Evolutionary conservation across 2,113 vertebrate genomes (phyloP).

Genomic region (Progne subis): DNA sequence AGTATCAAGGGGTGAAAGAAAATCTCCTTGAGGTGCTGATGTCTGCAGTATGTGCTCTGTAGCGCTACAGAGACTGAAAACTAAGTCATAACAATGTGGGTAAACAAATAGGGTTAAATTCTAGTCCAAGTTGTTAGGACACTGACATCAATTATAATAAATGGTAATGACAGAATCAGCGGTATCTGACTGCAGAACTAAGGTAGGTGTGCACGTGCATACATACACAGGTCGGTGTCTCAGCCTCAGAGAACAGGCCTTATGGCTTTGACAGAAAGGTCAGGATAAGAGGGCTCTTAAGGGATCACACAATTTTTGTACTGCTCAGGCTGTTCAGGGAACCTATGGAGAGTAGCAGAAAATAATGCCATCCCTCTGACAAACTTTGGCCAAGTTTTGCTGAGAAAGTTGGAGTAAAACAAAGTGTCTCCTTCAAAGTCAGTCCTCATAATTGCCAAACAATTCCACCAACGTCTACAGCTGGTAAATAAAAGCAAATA

Average conservation of each 20-base stretch:
- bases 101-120: not conserved
- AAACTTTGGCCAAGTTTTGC: not conserved
- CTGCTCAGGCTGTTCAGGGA: not conserved
- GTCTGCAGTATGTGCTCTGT: not conserved
- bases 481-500: slow-evolving; percentile 21
- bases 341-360: not conserved
- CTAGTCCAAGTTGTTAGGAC: not conserved
- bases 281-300: not conserved
- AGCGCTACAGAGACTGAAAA: not conserved
- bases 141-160: not conserved
- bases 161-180: not conserved
- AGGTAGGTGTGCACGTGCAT: not conserved
- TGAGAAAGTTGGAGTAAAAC: not conserved
- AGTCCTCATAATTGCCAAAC: not conserved
- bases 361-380: not conserved
- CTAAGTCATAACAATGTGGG: not conserved
- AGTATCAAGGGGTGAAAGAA: not conserved
- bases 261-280: not conserved
- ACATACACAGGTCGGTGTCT: not conserved
- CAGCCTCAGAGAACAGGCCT: not conserved
- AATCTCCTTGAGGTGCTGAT: not conserved
- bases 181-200: not conserved
- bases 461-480: not conserved
- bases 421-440: not conserved
- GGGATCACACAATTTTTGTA: not conserved